Conservation (phyloP, 2,888 invertebrate species). For the Aleiodes testaceus region DNA sequence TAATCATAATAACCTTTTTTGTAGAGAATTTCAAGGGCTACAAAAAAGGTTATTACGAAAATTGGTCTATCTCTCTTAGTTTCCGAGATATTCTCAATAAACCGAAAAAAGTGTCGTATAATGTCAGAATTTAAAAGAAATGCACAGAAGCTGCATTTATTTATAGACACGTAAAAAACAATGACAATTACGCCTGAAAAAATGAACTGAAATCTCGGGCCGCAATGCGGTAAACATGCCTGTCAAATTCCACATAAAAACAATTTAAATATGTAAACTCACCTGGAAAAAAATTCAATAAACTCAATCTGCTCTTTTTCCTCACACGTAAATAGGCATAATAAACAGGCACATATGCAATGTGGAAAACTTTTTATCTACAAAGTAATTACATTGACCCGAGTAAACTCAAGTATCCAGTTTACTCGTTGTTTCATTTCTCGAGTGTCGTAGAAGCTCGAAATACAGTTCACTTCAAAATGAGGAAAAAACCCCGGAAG, state of each 20-base stretch:
- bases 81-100: too few species aligned
- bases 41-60: too few species aligned
- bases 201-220: neutral
- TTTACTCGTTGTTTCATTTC: slow-evolving; percentile 11
- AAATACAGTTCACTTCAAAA: neutral
- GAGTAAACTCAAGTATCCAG: slow-evolving; percentile 30
- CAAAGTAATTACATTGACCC: slow-evolving; percentile 32
- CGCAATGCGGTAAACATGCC: slow-evolving; percentile 30
- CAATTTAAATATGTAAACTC: too few species aligned
- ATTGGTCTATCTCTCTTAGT: too few species aligned
- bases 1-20: too few species aligned
- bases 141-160: neutral
- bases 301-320: neutral
- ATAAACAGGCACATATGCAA: neutral
- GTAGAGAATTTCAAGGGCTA: too few species aligned
- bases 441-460: neutral
- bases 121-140: too few species aligned
- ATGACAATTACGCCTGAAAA: neutral
- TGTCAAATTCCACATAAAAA: neutral
- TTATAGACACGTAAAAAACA: neutral
- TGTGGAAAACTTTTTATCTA: slow-evolving; percentile 14
- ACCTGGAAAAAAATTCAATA: too few species aligned
- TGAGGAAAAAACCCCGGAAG: neutral
- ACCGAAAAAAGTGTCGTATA: too few species aligned
- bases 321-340: slow-evolving; percentile 10